phyloP scores from a whole-genome alignment of 2,113 vertebrate genomes.

The Ophiodon elongatus region DNA sequence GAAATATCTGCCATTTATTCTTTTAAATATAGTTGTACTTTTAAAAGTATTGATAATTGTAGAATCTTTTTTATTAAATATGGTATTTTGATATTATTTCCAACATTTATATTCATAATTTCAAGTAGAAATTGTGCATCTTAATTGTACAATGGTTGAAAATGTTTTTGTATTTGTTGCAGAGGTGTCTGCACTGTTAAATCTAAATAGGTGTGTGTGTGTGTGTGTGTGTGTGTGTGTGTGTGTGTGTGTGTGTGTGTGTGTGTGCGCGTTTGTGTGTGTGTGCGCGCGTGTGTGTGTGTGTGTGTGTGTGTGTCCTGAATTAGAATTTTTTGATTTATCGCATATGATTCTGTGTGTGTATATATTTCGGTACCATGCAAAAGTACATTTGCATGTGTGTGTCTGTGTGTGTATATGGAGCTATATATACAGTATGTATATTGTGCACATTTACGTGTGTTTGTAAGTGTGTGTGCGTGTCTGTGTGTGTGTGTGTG shows the following conservation, averaged over 20 bases:
- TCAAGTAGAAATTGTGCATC: background rate
- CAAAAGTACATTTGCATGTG: conserved; percentile 41
- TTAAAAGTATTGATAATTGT: background rate
- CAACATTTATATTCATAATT: background rate
- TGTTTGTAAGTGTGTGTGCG: background rate
- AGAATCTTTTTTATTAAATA: background rate
- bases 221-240: background rate
- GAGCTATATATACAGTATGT: conserved; percentile 18
- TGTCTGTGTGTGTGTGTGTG: conserved; percentile 22
- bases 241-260: background rate
- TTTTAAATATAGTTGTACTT: background rate
- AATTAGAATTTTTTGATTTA: conserved; percentile 25
- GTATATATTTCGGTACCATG: conserved; percentile 29
- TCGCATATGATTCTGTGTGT: background rate
- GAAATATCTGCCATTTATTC: background rate
- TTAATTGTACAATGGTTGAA: background rate
- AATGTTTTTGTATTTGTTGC: conserved; percentile 12
- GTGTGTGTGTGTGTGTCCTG: conserved; percentile 33
- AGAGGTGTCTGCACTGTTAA: conserved; percentile 5
- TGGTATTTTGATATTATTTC: background rate
- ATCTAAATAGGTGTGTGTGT: background rate
- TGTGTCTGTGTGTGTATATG: conserved; percentile 22
- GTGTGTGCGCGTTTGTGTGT: conserved; percentile 38
- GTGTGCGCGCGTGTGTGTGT: conserved; percentile 31
- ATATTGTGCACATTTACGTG: conserved; percentile 36